A percentile compares a stretch with the other conserved stretches of the same genome.
These are phyloP conservation scores for Encarsia formosa DNA, from an alignment of 2,888 invertebrate species.

Conservation along the genomic window DNA sequence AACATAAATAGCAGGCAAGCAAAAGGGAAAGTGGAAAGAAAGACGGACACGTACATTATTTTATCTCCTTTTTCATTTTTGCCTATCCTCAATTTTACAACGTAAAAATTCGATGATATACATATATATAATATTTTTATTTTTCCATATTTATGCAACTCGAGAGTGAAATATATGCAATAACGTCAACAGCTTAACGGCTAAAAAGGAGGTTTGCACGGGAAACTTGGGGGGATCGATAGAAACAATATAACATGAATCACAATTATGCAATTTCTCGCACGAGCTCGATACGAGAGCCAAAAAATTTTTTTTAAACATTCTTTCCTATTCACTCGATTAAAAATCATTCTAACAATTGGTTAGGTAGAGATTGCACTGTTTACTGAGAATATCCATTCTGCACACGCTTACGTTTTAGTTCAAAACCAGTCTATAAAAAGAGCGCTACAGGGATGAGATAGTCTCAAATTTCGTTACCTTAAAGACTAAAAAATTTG, in stretches of 20 bases:
- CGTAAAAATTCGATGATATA: conserved; percentile 31
- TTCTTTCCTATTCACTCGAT: conserved; percentile 41
- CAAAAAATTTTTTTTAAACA: conserved; percentile 3
- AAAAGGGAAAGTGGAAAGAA: conserved; percentile 36
- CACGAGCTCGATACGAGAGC: conserved; percentile 32
- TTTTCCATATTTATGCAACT: conserved; percentile 37
- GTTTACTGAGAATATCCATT: conserved; percentile 34
- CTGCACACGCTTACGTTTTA: conserved; percentile 19
- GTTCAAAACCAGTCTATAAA: neutral
- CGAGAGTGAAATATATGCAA: conserved; percentile 43
- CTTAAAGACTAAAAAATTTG: no score
- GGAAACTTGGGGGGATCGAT: conserved; percentile 28
- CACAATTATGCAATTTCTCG: conserved; percentile 48
- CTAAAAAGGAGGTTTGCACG: conserved; percentile 36
- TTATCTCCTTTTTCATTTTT: conserved; percentile 18
- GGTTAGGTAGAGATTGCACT: conserved; percentile 50
- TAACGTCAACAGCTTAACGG: conserved; percentile 51
- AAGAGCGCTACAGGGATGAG: conserved; percentile 16
- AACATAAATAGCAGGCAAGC: conserved; percentile 32
- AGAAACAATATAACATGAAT: conserved; percentile 51
- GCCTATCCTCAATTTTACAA: conserved; percentile 27
- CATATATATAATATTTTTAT: conserved; percentile 26
- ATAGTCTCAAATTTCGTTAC: conserved; percentile 37
- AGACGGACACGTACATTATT: conserved; percentile 29
- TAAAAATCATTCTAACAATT: conserved; percentile 47